Base-by-base conservation (phyloP, 2,888 invertebrate species). In the Eupithecia centaureata region DNA sequence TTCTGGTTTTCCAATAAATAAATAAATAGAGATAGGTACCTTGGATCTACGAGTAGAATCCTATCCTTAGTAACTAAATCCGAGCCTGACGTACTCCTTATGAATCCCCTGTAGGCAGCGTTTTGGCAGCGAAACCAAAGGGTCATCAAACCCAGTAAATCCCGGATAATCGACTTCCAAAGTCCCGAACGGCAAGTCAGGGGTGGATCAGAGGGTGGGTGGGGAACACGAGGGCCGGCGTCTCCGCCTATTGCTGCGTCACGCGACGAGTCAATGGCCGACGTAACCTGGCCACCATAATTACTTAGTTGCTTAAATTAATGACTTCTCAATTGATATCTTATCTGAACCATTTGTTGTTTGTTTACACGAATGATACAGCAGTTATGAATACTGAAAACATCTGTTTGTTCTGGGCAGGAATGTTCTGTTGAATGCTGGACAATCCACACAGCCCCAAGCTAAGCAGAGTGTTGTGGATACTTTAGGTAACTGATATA, bases 221-320 rank as follows among this genome's bases (percentile, higher is more conserved):
- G 52, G 59, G 15, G 47, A 56, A 61, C 54, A 62, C 52, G 52
- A 10, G 64, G 61, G 54, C 59, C 60, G 12, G 27, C 25, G 28
- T 32, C 54, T 63, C 51, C 59, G 56, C 54, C 57, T 42, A 25
- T 32, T 22, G 47, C 27, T 42, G 62, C 47, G 51, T 61, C 69
- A 69, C 65, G 63, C 63, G 18, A 61, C 13, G 56, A 60, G 69
- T 60, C 69, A 69, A 63, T 30, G 65, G 13, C 65, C 68, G 58
- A 10, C 10, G 35, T 33, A 59, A 61, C 62, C 62, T 18, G 62
- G 54, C 54, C 58, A 54, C 56, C 51, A 27, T 65, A 68, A 68
- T 59, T 62, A 33, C 65, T 62, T 7, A 4, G 22, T 59, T 35
- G 15, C 27, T 42, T 56, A 61, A 38, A 56, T 56, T 56, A 56